Base-by-base conservation (phyloP, 2,888 invertebrate genomes). In the Liposcelis brunnea region DNA sequence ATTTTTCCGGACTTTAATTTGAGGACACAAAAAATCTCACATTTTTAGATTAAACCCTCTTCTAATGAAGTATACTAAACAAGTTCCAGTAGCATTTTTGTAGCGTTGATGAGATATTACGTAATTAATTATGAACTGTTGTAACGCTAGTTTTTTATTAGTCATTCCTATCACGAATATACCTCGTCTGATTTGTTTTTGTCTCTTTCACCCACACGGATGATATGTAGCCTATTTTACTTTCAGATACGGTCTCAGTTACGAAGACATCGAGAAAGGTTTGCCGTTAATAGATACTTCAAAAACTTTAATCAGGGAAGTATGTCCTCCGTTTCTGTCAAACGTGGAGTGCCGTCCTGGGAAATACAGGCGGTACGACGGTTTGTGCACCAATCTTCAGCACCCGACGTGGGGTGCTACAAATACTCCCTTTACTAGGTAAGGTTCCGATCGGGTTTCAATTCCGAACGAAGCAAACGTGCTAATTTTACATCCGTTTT, bases 321-420 rank as follows among this genome's bases (percentile, higher is more conserved):
- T 86, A 2, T 90, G 90, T 55, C 90, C 90, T 1, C 83, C 87
- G 0, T 86, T 80, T 59, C 74, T 90, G 56, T 78, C 84, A 0
- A 83, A 85, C 55, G 86, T 89, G 18, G 82, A 87, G 61, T 90
- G 90, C 55, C 74, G 83, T 37, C 77, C 89, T 1, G 87, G 87
- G 43, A 87, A 89, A 60, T 90, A 89, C 64, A 70, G 90, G 12
- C 71, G 89, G 18, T 74, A 77, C 54, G 90, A 90, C 59, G 90
- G 89, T 1, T 74, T 90, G 5, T 90, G 90, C 65, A 90, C 86
- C 54, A 90, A 90, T 60, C 66, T 89, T 55, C 74, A 81, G 49
- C 80, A 89, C 62, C 90, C 90, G 0, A 84, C 85, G 0, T 90
- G 89, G 89, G 90, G 89, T 1, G 78, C 89, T 11, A 75, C 79